A percentile compares a stretch with the other conserved stretches of the same genome.
Evolutionary conservation across 2,797 vertebrate genomes (phyloP).

Genomic region (Macrochelys suwanniensis): DNA sequence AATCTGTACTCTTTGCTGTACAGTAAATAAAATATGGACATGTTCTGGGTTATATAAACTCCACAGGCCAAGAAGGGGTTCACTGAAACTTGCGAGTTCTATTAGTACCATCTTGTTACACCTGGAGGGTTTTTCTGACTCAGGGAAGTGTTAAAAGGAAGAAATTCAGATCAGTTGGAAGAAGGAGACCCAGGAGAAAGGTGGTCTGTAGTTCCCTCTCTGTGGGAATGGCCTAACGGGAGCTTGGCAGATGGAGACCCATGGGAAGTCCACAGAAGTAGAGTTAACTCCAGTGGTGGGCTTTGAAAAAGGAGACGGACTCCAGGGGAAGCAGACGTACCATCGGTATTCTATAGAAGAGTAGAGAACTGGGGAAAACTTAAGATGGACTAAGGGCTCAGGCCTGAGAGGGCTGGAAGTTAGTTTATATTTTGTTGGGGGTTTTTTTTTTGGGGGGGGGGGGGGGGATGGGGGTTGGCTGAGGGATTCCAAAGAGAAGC

Average conservation of each 20-base stretch:
- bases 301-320: background rate
- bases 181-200: background rate
- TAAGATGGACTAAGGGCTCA: too few species aligned
- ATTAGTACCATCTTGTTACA: background rate
- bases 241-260: background rate
- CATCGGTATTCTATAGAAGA: too few species aligned
- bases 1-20: background rate
- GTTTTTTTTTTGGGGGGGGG: too few species aligned
- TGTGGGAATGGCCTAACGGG: background rate
- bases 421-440: background rate
- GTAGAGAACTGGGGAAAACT: background rate
- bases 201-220: too few species aligned
- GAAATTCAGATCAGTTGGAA: background rate
- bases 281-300: background rate
- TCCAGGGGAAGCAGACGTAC: background rate
- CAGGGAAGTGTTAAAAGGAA: background rate
- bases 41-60: background rate
- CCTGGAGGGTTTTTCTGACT: background rate
- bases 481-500: background rate
- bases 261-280: background rate
- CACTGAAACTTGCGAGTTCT: background rate
- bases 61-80: background rate
- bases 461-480: background rate
- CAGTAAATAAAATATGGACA: background rate
- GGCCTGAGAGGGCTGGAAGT: background rate